Conservation (phyloP, 2,888 invertebrate species). For the Hypsopygia costalis region DNA sequence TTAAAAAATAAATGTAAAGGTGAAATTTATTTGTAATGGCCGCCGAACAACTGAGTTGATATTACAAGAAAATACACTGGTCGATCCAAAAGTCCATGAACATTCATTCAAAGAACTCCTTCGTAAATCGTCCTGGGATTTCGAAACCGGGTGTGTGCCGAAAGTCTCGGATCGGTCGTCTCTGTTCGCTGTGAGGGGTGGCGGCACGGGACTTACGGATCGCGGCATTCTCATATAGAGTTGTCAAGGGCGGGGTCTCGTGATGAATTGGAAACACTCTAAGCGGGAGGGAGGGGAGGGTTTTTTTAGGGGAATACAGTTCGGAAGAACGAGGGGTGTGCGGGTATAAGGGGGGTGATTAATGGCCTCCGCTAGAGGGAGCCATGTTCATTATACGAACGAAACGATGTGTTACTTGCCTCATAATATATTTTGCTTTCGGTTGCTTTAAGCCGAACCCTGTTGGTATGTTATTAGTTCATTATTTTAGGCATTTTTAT, state of each 20-base stretch:
- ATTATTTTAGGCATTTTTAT: slow-evolving; percentile 74
- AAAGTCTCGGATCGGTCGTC: slow-evolving; percentile 20
- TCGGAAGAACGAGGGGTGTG: slow-evolving; percentile 37
- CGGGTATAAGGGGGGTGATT: slow-evolving; percentile 65
- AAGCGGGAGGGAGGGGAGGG: slow-evolving; percentile 60
- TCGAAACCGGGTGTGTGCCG: slow-evolving; percentile 9
- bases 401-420: slow-evolving; percentile 76
- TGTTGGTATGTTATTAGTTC: slow-evolving; percentile 62
- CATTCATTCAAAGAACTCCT: slow-evolving; percentile 28
- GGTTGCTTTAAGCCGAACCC: slow-evolving; percentile 39
- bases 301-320: slow-evolving; percentile 60
- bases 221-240: slow-evolving; percentile 77
- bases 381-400: slow-evolving; percentile 77
- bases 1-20: slow-evolving; percentile 58
- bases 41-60: slow-evolving; percentile 52
- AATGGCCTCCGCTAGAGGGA: slow-evolving; percentile 68
- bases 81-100: slow-evolving; percentile 37
- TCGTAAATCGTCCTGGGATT: slow-evolving; percentile 15
- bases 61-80: slow-evolving; percentile 65
- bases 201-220: slow-evolving; percentile 48
- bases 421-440: slow-evolving; percentile 74
- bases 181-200: slow-evolving; percentile 22
- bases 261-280: slow-evolving; percentile 79
- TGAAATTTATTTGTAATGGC: slow-evolving; percentile 69
- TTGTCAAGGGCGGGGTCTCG: slow-evolving; percentile 82